Percentiles rank a stretch among this genome's conserved stretches.
These are phyloP conservation scores for Phania funesta DNA, from an alignment of 2,888 invertebrate species.

Conservation along the genomic window DNA sequence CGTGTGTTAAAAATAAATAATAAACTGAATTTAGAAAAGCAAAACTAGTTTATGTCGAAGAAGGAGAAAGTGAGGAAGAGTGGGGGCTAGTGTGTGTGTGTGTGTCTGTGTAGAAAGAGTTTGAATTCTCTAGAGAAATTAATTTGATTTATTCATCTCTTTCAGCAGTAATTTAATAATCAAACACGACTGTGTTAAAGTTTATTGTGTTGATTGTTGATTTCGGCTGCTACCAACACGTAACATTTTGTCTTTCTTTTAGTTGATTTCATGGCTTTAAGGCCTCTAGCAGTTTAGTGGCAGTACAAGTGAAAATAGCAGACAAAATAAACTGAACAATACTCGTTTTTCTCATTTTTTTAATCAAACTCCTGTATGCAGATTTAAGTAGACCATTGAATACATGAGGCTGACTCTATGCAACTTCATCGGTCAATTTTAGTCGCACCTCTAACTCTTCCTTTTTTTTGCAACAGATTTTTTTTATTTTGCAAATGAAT, in stretches of 20 bases:
- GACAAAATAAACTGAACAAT: slow-evolving; percentile 51
- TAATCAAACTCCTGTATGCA: too few species aligned
- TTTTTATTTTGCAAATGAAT: slow-evolving; percentile 10
- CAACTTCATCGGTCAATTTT: slow-evolving; percentile 9
- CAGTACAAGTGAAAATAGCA: slow-evolving; percentile 42
- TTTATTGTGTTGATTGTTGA: slow-evolving; percentile 49
- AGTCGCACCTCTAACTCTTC: neutral
- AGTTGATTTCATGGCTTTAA: neutral
- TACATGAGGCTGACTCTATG: neutral
- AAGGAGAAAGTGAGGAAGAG: too few species aligned
- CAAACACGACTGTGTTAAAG: slow-evolving; percentile 33
- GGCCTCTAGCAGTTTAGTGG: neutral
- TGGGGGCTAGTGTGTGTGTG: too few species aligned
- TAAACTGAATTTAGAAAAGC: slow-evolving; percentile 11
- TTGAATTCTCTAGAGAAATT: slow-evolving; percentile 69
- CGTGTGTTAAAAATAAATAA: slow-evolving; percentile 10
- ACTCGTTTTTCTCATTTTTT: slow-evolving; percentile 1
- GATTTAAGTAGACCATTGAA: neutral
- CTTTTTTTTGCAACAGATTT: neutral
- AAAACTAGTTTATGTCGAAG: neutral
- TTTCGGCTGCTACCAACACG: slow-evolving; percentile 4
- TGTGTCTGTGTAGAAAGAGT: neutral
- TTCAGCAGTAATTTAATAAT: slow-evolving; percentile 63
- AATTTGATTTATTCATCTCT: slow-evolving; percentile 70
- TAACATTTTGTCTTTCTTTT: neutral